Evolutionary conservation across 2,113 vertebrate genomes (phyloP).

Genomic region (Pongo abelii): DNA sequence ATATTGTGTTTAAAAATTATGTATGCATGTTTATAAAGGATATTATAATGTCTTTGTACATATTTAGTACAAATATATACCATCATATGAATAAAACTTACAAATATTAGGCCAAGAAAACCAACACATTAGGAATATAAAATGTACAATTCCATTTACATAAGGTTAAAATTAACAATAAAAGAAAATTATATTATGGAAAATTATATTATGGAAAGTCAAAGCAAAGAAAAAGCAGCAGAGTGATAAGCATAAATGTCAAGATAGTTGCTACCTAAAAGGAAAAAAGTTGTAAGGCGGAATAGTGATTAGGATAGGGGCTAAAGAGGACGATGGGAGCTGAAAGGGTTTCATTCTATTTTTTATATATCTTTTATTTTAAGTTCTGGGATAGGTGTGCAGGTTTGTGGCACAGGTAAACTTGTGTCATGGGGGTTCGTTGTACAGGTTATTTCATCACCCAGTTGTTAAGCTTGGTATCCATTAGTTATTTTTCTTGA

Average conservation of each 20-base stretch:
- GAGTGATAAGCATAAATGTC: neutral
- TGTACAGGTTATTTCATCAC: too few relatives aligned
- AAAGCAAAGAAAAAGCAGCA: neutral
- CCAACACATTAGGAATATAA: neutral
- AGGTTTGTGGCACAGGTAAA: too few relatives aligned
- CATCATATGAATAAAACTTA: neutral
- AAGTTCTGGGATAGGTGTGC: too few relatives aligned
- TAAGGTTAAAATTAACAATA: neutral
- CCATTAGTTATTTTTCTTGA: too few relatives aligned
- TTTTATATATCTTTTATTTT: too few relatives aligned
- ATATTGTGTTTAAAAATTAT: neutral
- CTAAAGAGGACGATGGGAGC: neutral
- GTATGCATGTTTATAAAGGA: neutral
- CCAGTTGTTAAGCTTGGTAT: too few relatives aligned
- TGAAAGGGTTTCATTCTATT: neutral
- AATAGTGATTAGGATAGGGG: neutral
- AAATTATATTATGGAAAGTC: neutral
- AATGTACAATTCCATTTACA: neutral
- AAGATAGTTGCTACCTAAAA: neutral
- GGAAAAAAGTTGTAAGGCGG: neutral
- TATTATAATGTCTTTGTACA: neutral
- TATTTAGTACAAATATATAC: neutral
- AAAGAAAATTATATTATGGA: neutral
- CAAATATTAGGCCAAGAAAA: neutral
- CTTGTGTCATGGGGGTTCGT: too few relatives aligned